Percentiles rank a stretch among this genome's conserved stretches.
These are phyloP conservation scores for Galeopsomyia nigrocyanea DNA, from an alignment of 2,888 invertebrate genomes.

Conservation along the genomic window DNA sequence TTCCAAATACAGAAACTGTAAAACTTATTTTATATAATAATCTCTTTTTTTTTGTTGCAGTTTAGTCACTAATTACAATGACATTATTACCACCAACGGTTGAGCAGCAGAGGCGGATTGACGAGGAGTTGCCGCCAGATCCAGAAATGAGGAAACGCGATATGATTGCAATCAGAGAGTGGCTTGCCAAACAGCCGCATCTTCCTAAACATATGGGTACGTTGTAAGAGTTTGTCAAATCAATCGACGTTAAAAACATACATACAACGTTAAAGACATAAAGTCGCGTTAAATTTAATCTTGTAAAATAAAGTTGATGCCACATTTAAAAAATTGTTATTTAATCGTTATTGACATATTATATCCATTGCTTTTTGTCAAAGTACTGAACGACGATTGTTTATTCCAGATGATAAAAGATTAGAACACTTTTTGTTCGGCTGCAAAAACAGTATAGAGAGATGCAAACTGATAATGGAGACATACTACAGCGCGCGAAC, in stretches of 20 bases:
- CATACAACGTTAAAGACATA: not conserved
- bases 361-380: not conserved
- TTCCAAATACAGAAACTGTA: no score
- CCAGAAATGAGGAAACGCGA: constrained; percentile 63
- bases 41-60: not conserved
- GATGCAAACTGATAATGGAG: constrained; percentile 65
- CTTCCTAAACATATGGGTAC: constrained; percentile 66
- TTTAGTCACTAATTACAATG: constrained; percentile 54
- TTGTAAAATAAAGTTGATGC: not conserved
- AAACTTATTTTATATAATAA: no score
- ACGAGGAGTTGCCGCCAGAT: constrained; percentile 62
- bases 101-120: constrained; percentile 63
- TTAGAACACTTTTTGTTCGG: constrained; percentile 66
- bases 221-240: constrained; percentile 3
- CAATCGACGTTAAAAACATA: not conserved
- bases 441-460: constrained; percentile 67
- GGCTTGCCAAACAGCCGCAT: constrained; percentile 66
- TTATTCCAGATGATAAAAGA: constrained; percentile 61
- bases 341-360: not conserved
- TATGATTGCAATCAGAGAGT: constrained; percentile 60
- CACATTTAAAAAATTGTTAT: not conserved
- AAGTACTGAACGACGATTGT: not conserved
- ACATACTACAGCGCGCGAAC: constrained; percentile 65
- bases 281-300: no score
- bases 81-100: constrained; percentile 63